Conservation (phyloP, 2,797 vertebrate genomes). For the Chloroceryle inda region DNA sequence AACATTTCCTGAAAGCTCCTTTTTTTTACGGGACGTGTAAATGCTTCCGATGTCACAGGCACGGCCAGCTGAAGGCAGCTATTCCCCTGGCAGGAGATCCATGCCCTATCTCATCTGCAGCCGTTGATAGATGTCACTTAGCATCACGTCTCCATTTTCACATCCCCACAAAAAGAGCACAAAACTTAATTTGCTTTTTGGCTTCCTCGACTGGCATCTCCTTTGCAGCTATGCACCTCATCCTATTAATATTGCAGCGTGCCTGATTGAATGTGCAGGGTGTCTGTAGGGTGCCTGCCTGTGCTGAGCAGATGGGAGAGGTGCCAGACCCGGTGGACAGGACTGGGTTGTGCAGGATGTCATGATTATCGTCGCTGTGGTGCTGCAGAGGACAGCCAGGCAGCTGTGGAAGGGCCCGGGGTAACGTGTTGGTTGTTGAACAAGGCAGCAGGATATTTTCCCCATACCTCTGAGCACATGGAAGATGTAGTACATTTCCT, state of each 20-base stretch:
- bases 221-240: background rate
- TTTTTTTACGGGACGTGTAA: background rate
- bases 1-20: background rate
- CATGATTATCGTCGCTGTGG: background rate
- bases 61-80: background rate
- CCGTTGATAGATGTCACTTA: constrained; percentile 35
- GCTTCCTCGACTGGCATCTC: background rate
- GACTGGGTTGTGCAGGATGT: background rate
- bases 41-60: background rate
- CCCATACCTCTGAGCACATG: background rate
- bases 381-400: background rate
- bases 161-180: background rate
- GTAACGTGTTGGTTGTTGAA: constrained; percentile 6
- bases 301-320: background rate
- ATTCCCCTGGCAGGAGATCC: background rate
- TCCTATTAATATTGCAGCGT: background rate
- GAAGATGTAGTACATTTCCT: background rate
- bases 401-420: background rate
- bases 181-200: background rate
- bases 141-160: constrained; percentile 14
- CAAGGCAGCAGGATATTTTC: background rate
- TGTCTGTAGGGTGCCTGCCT: background rate
- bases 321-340: background rate
- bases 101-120: background rate
- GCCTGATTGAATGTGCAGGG: background rate